Conservation (phyloP, 1,140 invertebrate species). For the Pteromalus puparum region DNA sequence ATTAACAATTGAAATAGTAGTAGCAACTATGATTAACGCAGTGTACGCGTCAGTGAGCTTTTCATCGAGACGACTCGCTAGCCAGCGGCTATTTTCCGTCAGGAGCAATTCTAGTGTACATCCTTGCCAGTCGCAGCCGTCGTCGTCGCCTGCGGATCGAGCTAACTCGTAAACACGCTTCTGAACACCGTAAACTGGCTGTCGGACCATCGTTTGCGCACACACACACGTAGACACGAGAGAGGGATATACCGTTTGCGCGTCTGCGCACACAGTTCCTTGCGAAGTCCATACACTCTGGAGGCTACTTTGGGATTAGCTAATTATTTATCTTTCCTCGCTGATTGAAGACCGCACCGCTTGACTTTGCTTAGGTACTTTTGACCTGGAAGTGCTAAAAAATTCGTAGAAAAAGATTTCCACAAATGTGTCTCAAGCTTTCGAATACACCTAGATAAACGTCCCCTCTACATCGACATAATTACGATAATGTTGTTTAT, state of each 20-base stretch:
- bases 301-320: background rate
- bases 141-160: constrained; percentile 24
- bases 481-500: background rate
- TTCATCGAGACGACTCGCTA: constrained; percentile 34
- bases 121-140: background rate
- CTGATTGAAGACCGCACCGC: background rate
- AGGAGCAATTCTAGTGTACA: constrained; percentile 41
- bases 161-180: constrained; percentile 59
- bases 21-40: too few relatives aligned
- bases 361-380: too few relatives aligned
- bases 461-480: background rate
- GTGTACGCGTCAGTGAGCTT: constrained; percentile 13
- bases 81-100: constrained; percentile 39
- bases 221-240: background rate
- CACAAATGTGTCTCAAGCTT: too few relatives aligned
- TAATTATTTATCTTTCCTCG: background rate
- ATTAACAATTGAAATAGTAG: too few relatives aligned
- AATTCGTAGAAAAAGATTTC: too few relatives aligned
- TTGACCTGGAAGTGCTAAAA: background rate
- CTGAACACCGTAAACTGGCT: constrained; percentile 58
- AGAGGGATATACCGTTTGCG: background rate
- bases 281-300: too few relatives aligned
- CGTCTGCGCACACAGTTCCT: background rate
- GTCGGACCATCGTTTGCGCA: constrained; percentile 49
- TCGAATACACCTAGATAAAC: too few relatives aligned